Base-by-base conservation (phyloP, 2,113 vertebrate species). In the Phodopus roborovskii region DNA sequence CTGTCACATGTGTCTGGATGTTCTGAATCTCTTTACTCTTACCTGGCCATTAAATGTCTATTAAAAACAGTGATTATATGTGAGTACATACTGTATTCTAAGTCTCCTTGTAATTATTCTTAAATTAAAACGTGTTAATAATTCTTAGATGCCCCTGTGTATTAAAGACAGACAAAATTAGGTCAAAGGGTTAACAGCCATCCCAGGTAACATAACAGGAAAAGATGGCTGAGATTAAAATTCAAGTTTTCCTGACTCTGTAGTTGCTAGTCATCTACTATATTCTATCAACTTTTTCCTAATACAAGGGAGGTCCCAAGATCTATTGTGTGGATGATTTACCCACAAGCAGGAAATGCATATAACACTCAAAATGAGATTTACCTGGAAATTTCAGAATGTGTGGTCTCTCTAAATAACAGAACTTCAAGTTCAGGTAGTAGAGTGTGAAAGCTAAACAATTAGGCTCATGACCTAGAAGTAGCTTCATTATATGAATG, bases 121-220 rank as follows among this genome's bases (percentile, higher is more conserved):
- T 96, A 45, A 88, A 68, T 64, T 88, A 50, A 92, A 73, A 81
- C 9, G 88, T 96, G 15, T 33, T 42, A 78, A 58, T 91, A 81
- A 66, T 88, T 8, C 26, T 92, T 91, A 88, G 13, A 62, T 5
- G 11, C 62, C 74, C 20, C 9, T 92, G 8, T 15, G 90, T 86
- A 88, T 88, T 73, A 70, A 94, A 94, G 36, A 78, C 58, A 10
- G 85, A 16, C 22, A 56, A 88, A 89, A 66, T 60, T 73, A 91
- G 48, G 33, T 33, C 36, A 26, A 45, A 36, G 94, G 12, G 16
- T 88, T 56, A 88, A 42, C 3, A 45, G 70, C 12, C 81, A 24
- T 78, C 45, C 36, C 48, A 75, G 13, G n/a, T 93, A 42, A 82
- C 56, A 68, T 11, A 96, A 92, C 20, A 95, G 4, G 26, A 77